A percentile compares a stretch with the other conserved stretches of the same genome.
These are phyloP conservation scores for Orchestes rusci DNA, from an alignment of 2,888 invertebrate species.

Conservation along the genomic window DNA sequence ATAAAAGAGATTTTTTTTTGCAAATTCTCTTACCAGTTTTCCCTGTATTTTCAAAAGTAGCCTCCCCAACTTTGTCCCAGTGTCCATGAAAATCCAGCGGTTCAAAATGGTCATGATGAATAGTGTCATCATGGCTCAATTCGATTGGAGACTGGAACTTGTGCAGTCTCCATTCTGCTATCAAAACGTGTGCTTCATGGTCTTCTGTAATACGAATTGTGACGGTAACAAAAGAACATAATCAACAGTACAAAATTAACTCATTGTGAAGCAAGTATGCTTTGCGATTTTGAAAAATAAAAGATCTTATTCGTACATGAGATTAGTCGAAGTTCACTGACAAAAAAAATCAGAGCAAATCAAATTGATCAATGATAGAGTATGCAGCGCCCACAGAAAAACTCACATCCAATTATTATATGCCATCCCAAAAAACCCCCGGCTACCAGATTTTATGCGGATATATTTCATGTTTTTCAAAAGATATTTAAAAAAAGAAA, in stretches of 20 bases:
- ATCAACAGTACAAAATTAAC: background rate
- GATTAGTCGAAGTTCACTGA: background rate
- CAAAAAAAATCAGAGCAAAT: background rate
- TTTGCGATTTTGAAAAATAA: background rate
- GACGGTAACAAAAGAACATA: background rate
- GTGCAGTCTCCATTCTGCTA: constrained; percentile 41
- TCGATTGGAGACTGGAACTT: constrained; percentile 60
- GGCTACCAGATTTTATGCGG: too few species aligned
- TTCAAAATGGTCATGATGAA: constrained; percentile 42
- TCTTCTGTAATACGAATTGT: constrained; percentile 26
- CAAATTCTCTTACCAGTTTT: constrained; percentile 50
- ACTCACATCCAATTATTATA: too few species aligned
- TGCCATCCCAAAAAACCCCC: too few species aligned
- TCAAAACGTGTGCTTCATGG: constrained; percentile 39
- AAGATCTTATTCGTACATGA: background rate
- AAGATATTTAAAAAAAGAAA: too few species aligned
- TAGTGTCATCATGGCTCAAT: constrained; percentile 45
- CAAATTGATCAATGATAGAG: too few species aligned
- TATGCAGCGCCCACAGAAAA: too few species aligned
- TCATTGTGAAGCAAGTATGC: background rate
- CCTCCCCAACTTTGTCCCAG: constrained; percentile 52
- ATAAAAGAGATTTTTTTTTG: too few species aligned
- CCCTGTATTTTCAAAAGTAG: constrained; percentile 58
- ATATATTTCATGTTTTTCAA: too few species aligned
- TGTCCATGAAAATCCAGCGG: constrained; percentile 54